Base-by-base conservation (phyloP, 2,888 invertebrate genomes). In the Odontocolon sp. region DNA sequence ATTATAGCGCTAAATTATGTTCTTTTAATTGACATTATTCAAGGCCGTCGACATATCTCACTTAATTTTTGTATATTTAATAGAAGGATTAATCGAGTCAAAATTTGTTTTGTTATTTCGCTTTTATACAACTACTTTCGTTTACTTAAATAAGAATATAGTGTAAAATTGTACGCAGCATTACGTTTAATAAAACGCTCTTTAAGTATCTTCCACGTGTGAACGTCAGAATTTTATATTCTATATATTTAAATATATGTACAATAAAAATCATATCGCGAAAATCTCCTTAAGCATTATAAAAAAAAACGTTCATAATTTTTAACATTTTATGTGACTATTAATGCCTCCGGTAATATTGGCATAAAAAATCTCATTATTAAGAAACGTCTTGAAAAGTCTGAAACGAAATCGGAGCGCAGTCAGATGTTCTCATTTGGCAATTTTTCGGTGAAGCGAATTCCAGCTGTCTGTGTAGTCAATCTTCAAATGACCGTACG, bases 401-500 rank as follows among this genome's bases (percentile, higher is more conserved):
- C 4, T 14, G 14, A n/a, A n/a, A 26, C 50, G 8, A 8, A 18
- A 28, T 31, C 18, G 16, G 2, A 18, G 18, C 11, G 18, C 2
- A 8, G 11, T 31, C 0, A 5, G 0, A n/a, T 50, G 16, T 36
- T 68, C 57, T 86, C 91, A 92, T 87, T 92, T 92, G 77, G 93
- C 92, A 84, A 96, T 96, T 82, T 95, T 94, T 86, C 95, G 94
- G 88, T 95, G 94, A 78, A 96, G 91, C 70, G 95, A 95, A 89
- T 95, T 95, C 96, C 96, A 96, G 90, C 95, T 96, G 90, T 94
- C 95, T 1, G 95, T 95, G 86, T 96, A 96, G 88, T 96, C 96
- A 82, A 96, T 96, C 91, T 95, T 95, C 54, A 96, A 91, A 84
- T 96, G 94, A 64, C 96, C 96, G 86, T 95, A 95, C 83, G 94